Conservation (phyloP, 2,113 vertebrate species). For the Bambusicola thoracicus region DNA sequence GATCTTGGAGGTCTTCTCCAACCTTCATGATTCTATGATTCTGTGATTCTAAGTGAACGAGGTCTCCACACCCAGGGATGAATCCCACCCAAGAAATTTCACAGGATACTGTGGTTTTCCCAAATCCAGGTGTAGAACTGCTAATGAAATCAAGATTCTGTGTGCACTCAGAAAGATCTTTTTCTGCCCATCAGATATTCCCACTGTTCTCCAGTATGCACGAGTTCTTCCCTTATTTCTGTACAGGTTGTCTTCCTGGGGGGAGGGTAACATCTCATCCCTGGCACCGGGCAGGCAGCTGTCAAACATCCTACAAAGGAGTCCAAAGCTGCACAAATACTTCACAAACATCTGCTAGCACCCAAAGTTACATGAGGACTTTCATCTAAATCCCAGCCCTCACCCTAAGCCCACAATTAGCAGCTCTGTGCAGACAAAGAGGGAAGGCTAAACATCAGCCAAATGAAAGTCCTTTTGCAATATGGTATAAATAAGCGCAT, state of each 20-base stretch:
- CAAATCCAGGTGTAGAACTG: background rate
- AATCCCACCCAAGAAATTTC: background rate
- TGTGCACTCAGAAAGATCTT: background rate
- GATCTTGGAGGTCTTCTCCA: no score
- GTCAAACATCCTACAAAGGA: background rate
- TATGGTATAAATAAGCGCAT: fast-evolving
- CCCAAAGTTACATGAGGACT: background rate
- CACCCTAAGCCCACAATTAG: background rate
- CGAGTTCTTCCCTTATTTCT: background rate
- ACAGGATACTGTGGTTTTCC: background rate
- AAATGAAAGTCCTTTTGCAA: fast-evolving
- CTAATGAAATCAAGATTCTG: background rate
- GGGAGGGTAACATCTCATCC: background rate
- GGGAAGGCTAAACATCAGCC: background rate
- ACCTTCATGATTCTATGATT: no score
- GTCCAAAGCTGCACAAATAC: background rate
- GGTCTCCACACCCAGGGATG: background rate
- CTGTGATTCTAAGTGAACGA: background rate
- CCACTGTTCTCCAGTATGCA: fast-evolving
- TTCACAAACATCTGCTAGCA: background rate
- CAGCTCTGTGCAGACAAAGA: background rate
- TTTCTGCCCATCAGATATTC: background rate
- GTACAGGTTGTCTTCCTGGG: background rate
- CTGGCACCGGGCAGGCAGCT: background rate
- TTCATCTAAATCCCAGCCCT: background rate